These are phyloP conservation scores for Cyrtonyx montezumae DNA, from an alignment of 2,113 vertebrate species.

Conservation along the genomic window DNA sequence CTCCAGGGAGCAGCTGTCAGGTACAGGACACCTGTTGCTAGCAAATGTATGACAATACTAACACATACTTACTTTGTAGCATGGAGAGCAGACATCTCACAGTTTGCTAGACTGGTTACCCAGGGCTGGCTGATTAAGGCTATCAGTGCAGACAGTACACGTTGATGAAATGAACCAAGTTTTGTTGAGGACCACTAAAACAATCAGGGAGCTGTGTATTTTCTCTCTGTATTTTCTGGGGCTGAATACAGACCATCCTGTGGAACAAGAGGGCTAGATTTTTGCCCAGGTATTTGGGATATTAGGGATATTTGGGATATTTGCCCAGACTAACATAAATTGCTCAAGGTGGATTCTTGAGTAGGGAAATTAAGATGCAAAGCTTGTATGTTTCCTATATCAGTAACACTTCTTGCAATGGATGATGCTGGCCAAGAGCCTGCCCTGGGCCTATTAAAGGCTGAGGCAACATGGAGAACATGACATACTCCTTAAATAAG, in stretches of 20 bases:
- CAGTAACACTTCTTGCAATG: neutral
- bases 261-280: neutral
- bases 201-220: neutral
- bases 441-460: neutral
- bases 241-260: neutral
- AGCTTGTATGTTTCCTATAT: neutral
- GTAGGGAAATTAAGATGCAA: neutral
- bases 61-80: neutral
- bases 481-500: neutral
- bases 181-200: neutral
- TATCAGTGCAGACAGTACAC: neutral
- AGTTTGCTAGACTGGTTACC: neutral
- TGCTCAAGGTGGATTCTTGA: neutral
- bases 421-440: neutral
- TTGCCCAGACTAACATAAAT: neutral
- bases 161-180: neutral
- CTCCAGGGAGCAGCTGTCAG: neutral
- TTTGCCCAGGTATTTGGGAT: too few species aligned
- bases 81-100: accelerated
- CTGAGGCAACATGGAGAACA: neutral
- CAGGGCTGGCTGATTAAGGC: neutral
- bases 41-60: neutral
- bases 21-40: neutral
- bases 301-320: neutral
- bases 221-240: neutral